Evolutionary conservation across 1,140 invertebrate species (phyloP).

Genomic region (Bombus huntii): DNA sequence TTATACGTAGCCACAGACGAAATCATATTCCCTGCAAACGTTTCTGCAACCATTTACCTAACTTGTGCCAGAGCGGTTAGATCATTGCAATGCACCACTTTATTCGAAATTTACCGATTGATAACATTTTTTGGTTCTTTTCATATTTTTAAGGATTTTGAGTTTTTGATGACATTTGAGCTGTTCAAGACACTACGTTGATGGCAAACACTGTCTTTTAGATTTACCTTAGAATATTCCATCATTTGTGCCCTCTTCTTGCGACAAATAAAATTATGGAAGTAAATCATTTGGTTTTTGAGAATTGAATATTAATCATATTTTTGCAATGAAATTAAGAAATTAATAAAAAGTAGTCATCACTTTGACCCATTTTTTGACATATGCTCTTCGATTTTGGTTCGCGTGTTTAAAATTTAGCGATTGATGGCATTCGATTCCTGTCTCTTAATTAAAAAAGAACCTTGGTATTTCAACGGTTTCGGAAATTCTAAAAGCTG

Average conservation of each 20-base stretch:
- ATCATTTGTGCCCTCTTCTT: no score
- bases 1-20: constrained; percentile 17
- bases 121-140: background rate
- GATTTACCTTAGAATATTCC: no score
- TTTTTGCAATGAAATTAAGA: background rate
- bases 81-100: no score
- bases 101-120: background rate
- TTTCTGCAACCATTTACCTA: background rate
- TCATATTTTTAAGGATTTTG: background rate
- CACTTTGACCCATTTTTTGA: background rate
- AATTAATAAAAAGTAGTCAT: background rate
- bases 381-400: background rate
- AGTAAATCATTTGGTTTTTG: no score
- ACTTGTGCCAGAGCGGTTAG: background rate
- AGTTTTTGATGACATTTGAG: background rate
- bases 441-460: background rate
- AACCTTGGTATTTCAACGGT: constrained; percentile 49
- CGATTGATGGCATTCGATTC: constrained; percentile 12
- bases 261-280: no score
- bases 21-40: constrained; percentile 14
- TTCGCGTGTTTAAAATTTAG: background rate
- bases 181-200: background rate
- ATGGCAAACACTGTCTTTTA: background rate
- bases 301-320: no score
- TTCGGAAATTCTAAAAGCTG: constrained; percentile 50